Conservation (phyloP, 2,113 vertebrate species). For the Trachemys scripta region DNA sequence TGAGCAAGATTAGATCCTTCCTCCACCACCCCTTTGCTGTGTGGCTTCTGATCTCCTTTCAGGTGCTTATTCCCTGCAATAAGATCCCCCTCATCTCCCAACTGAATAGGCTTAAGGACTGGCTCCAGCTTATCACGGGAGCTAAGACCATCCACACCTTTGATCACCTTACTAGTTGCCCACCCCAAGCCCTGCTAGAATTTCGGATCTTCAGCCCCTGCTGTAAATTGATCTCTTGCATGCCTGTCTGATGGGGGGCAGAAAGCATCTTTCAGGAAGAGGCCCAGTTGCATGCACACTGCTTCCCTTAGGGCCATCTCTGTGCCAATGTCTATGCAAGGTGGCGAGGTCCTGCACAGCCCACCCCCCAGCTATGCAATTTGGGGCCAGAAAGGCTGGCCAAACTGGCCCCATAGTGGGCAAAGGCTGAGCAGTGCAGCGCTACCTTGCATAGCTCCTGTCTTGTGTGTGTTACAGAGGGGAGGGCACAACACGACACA, state of each 20-base stretch:
- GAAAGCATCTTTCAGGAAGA: neutral
- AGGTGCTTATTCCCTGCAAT: conserved; percentile 49
- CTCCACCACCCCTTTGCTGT: neutral
- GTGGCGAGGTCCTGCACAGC: neutral
- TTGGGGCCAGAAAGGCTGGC: neutral
- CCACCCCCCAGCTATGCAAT: fast-evolving
- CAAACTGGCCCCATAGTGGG: neutral
- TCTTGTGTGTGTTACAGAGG: neutral
- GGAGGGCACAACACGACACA: neutral
- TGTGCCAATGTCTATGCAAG: fast-evolving
- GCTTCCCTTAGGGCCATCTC: fast-evolving
- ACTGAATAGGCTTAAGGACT: conserved; percentile 25
- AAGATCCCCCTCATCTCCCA: conserved; percentile 49
- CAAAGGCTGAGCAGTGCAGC: neutral
- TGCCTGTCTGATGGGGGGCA: neutral
- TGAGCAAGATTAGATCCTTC: neutral
- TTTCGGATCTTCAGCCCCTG: neutral
- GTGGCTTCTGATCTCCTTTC: neutral
- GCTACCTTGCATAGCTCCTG: neutral
- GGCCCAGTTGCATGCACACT: neutral
- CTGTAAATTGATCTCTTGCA: neutral
- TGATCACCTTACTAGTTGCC: conserved; percentile 42
- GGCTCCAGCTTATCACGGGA: conserved; percentile 14
- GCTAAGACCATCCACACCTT: conserved; percentile 54
- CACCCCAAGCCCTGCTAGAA: neutral